Percentiles rank a stretch among this genome's conserved stretches.
phyloP scores from a whole-genome alignment of 2,113 vertebrate genomes.

The Trachemys scripta region DNA sequence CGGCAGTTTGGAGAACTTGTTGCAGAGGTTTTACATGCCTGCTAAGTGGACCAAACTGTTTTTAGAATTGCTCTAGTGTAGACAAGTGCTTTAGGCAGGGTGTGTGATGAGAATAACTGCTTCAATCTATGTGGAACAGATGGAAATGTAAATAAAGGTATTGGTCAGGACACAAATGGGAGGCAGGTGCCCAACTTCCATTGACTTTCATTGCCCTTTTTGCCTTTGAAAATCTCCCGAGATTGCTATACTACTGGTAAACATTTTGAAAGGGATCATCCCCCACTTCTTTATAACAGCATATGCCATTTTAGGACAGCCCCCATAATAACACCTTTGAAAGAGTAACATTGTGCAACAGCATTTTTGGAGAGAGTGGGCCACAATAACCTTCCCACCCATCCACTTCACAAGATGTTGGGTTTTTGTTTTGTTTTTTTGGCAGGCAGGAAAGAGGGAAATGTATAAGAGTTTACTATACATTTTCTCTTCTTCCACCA shows the following conservation, averaged over 20 bases:
- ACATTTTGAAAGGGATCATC: background rate
- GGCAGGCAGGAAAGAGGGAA: accelerated
- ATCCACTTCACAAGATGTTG: background rate
- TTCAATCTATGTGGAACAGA: accelerated
- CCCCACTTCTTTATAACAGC: accelerated
- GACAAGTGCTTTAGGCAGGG: background rate
- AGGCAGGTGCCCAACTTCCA: background rate
- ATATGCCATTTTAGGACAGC: accelerated
- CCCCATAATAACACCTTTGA: background rate
- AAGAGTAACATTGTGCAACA: background rate
- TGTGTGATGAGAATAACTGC: accelerated
- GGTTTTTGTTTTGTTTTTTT: background rate
- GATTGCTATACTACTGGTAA: accelerated
- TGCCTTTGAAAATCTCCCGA: accelerated
- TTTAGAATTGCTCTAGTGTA: accelerated
- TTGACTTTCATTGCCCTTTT: accelerated
- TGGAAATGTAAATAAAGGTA: accelerated
- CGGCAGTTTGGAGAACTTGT: background rate
- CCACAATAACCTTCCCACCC: accelerated
- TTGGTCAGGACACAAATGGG: accelerated
- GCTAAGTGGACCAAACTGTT: background rate
- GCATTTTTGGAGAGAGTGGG: background rate
- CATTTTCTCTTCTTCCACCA: background rate
- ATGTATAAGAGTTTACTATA: accelerated
- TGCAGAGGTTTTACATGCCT: background rate